Percentiles rank a stretch among this genome's conserved stretches.
Evolutionary conservation across 2,797 vertebrate species (phyloP).

Genomic region (Peromyscus eremicus): DNA sequence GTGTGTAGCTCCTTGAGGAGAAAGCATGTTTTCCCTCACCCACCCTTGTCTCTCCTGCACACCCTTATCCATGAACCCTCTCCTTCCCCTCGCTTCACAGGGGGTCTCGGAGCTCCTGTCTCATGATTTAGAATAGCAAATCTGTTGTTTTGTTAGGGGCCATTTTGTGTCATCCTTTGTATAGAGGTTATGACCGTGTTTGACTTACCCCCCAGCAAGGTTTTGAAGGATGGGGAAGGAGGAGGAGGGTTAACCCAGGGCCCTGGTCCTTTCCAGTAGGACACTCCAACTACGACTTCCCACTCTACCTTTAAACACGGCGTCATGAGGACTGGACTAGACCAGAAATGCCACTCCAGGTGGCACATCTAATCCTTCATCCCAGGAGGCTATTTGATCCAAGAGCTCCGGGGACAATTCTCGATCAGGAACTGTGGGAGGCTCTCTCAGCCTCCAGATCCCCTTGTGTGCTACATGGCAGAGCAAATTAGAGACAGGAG

Average conservation of each 20-base stretch:
- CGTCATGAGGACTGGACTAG: not conserved
- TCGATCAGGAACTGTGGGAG: not conserved
- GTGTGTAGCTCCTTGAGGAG: not conserved
- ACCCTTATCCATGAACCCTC: not conserved
- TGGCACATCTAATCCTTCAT: not conserved
- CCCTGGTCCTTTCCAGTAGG: not conserved
- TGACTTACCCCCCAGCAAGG: not conserved
- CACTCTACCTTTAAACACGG: not conserved
- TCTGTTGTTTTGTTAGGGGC: not conserved
- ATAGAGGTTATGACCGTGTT: not conserved
- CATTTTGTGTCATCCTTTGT: not conserved
- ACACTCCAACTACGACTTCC: rapidly evolving
- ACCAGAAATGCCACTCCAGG: not conserved
- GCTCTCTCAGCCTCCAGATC: not conserved
- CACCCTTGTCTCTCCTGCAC: too few relatives aligned
- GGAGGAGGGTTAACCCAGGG: too few relatives aligned
- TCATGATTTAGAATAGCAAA: not conserved
- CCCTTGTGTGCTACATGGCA: rapidly evolving
- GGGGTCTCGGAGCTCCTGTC: not conserved
- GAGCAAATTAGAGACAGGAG: not conserved
- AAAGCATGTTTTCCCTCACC: not conserved
- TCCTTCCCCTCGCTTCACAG: not conserved
- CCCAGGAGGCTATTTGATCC: not conserved
- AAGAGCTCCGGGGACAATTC: not conserved
- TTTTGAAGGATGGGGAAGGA: not conserved